phyloP scores from a whole-genome alignment of 2,113 vertebrate genomes.

The Osmerus eperlanus region DNA sequence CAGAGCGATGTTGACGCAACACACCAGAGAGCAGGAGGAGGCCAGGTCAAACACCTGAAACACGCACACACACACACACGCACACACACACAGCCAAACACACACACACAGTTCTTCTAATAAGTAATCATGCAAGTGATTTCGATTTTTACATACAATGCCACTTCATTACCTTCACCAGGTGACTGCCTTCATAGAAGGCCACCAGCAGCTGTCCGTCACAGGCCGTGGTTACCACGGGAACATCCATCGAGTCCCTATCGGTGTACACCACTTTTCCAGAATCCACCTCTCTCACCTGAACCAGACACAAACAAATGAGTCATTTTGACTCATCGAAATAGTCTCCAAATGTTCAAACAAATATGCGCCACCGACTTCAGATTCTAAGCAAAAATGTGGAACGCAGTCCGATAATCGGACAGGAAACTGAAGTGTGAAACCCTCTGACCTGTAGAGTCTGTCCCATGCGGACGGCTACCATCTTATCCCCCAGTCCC shows the following conservation, averaged over 20 bases:
- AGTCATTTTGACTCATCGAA: too few relatives aligned
- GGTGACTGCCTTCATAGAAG: slow-evolving; percentile 59
- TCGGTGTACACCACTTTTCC: slow-evolving; percentile 56
- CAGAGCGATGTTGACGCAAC: slow-evolving; percentile 53
- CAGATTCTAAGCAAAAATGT: too few relatives aligned
- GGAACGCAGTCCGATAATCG: too few relatives aligned
- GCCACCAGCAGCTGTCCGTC: slow-evolving; percentile 61
- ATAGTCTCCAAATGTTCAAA: too few relatives aligned
- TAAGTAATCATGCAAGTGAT: too few relatives aligned
- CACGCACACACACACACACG: not conserved
- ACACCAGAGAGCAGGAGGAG: slow-evolving; percentile 56
- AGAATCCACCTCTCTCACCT: slow-evolving; percentile 62
- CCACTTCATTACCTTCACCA: slow-evolving; percentile 44
- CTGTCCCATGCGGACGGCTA: slow-evolving; percentile 59
- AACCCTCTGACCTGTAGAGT: slow-evolving; percentile 60
- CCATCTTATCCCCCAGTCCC: slow-evolving; percentile 60
- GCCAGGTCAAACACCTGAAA: slow-evolving; percentile 64
- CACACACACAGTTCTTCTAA: too few relatives aligned
- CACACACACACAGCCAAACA: not conserved
- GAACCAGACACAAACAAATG: slow-evolving; percentile 3
- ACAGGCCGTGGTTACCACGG: slow-evolving; percentile 54
- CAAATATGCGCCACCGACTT: too few relatives aligned
- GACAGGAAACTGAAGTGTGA: not conserved
- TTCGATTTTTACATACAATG: not conserved
- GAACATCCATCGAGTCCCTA: slow-evolving; percentile 48